Evolutionary conservation across 2,888 invertebrate genomes (phyloP).

Genomic region (Drosophila aldrichi): DNA sequence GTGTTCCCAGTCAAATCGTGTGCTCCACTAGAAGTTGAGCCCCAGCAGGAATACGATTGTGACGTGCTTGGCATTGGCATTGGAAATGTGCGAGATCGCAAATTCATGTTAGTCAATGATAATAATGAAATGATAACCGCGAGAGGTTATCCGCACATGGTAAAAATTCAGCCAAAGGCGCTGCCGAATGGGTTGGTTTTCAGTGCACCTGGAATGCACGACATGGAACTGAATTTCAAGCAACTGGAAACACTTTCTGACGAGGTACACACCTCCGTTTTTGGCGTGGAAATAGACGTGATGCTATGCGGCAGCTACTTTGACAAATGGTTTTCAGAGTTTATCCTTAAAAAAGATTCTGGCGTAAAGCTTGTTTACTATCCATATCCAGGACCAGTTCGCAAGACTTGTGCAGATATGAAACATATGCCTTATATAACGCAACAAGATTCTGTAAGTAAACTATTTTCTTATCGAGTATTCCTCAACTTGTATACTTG

Average conservation of each 20-base stretch:
- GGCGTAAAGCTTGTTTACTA: slow-evolving; percentile 88
- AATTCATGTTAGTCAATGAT: slow-evolving; percentile 81
- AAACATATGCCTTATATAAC: slow-evolving; percentile 69
- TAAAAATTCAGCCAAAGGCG: slow-evolving; percentile 66
- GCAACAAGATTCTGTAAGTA: slow-evolving; percentile 72
- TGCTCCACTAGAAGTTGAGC: slow-evolving; percentile 61
- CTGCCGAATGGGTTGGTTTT: slow-evolving; percentile 86
- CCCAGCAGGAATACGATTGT: slow-evolving; percentile 62
- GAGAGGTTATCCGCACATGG: slow-evolving; percentile 81
- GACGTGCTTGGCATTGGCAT: slow-evolving; percentile 77
- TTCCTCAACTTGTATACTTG: neutral
- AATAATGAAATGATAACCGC: slow-evolving; percentile 81
- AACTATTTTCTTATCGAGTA: neutral
- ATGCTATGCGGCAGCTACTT: slow-evolving; percentile 91
- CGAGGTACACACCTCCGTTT: slow-evolving; percentile 86
- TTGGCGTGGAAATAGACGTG: slow-evolving; percentile 87
- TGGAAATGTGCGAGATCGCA: slow-evolving; percentile 72
- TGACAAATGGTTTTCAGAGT: slow-evolving; percentile 90
- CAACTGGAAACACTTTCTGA: slow-evolving; percentile 63
- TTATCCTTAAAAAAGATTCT: slow-evolving; percentile 84
- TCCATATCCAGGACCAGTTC: slow-evolving; percentile 85
- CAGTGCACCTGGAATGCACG: slow-evolving; percentile 87
- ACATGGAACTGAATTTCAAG: slow-evolving; percentile 85
- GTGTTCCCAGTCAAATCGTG: slow-evolving; percentile 83
- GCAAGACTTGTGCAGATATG: slow-evolving; percentile 69